Percentiles rank a stretch among this genome's conserved stretches.
phyloP scores from a whole-genome alignment of 1,140 invertebrate species.

The Drosophila busckii region DNA sequence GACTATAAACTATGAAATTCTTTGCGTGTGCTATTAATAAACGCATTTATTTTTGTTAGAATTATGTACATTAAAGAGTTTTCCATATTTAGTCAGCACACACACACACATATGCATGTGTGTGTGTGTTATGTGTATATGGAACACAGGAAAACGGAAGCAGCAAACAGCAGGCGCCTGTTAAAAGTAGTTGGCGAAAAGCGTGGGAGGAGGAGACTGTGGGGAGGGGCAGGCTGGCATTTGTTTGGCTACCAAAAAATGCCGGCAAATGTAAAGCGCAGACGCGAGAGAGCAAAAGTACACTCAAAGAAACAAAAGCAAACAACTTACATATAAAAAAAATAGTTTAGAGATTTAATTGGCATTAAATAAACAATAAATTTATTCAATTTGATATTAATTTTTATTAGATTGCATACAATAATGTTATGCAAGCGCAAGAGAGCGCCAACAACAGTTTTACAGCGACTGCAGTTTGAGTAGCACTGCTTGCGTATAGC shows the following conservation, averaged over 20 bases:
- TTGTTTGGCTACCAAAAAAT: slow-evolving; percentile 35
- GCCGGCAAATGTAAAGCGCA: slow-evolving; percentile 58
- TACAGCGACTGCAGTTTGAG: not conserved
- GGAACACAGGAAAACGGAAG: slow-evolving; percentile 59
- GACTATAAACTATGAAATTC: no score
- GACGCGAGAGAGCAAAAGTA: slow-evolving; percentile 13
- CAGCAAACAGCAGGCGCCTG: slow-evolving; percentile 12
- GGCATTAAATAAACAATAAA: no score
- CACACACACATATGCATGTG: slow-evolving; percentile 2
- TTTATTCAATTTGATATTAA: no score
- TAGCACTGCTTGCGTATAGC: slow-evolving; percentile 14
- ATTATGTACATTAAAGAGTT: no score
- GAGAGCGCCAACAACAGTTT: slow-evolving; percentile 12
- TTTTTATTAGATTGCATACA: no score
- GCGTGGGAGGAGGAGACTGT: not conserved
- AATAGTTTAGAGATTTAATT: slow-evolving; percentile 28
- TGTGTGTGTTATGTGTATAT: slow-evolving; percentile 13
- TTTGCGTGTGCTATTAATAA: no score
- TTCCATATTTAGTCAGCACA: slow-evolving; percentile 22
- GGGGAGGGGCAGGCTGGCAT: slow-evolving; percentile 1
- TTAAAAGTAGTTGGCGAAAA: not conserved
- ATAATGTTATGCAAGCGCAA: no score
- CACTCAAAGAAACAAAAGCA: not conserved
- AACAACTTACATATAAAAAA: slow-evolving; percentile 12
- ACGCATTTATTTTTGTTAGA: slow-evolving; percentile 53